Conservation (phyloP, 2,797 vertebrate genomes). For the Champsocephalus esox region DNA sequence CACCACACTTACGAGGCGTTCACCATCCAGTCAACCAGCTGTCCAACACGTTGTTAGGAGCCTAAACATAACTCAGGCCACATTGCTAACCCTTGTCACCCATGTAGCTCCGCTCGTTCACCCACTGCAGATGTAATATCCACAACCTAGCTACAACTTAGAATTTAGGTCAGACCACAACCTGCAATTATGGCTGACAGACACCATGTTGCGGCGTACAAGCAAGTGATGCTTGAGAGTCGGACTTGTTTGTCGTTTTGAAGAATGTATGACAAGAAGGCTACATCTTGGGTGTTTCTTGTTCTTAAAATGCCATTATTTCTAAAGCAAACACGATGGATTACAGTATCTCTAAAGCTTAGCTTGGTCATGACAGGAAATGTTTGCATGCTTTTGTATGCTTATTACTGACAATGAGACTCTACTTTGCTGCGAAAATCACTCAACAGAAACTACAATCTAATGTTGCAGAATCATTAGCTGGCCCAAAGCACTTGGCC, state of each 20-base stretch:
- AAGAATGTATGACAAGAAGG: slow-evolving; percentile 1
- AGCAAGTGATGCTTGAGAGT: slow-evolving; percentile 38
- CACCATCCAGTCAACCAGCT: slow-evolving; percentile 48
- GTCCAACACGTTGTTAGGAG: slow-evolving; percentile 58
- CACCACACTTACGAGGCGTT: slow-evolving; percentile 10
- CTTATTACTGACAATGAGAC: neutral
- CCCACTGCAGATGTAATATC: slow-evolving; percentile 52
- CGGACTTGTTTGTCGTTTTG: slow-evolving; percentile 3
- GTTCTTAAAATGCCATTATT: neutral
- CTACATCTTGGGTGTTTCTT: neutral
- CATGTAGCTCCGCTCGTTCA: slow-evolving; percentile 41
- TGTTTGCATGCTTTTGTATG: neutral
- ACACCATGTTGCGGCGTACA: slow-evolving; percentile 59
- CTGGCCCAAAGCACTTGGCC: neutral
- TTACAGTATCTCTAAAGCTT: neutral
- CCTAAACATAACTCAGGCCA: slow-evolving; percentile 55
- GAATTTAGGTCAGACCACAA: slow-evolving; percentile 74
- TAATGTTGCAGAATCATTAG: slow-evolving; percentile 35
- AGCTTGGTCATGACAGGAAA: neutral
- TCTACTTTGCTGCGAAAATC: neutral
- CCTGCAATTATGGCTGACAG: slow-evolving; percentile 73
- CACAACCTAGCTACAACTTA: slow-evolving; percentile 63
- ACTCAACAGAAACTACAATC: neutral
- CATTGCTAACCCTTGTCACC: slow-evolving; percentile 64
- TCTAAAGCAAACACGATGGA: neutral